Evolutionary conservation across 2,888 invertebrate genomes (phyloP).

Genomic region (Drosophila birchii): DNA sequence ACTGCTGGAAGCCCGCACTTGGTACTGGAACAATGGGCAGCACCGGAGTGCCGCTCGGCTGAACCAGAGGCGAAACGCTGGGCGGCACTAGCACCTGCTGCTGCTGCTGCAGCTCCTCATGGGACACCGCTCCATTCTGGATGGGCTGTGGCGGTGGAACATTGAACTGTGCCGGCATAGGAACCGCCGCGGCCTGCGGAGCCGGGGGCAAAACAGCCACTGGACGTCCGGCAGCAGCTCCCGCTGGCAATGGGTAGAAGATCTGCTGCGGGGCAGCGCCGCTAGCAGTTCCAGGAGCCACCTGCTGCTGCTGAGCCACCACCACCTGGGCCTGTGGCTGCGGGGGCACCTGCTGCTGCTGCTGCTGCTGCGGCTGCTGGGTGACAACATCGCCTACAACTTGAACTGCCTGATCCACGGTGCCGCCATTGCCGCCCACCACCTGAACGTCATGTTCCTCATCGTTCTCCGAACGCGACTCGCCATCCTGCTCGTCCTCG

Average conservation of each 20-base stretch:
- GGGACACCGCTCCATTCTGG: constrained; percentile 84
- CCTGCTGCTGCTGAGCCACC: constrained; percentile 62
- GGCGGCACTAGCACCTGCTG: constrained; percentile 83
- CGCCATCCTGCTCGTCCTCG: constrained; percentile 87
- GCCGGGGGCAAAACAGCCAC: constrained; percentile 79
- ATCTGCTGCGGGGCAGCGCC: constrained; percentile 75
- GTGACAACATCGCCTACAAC: constrained; percentile 56
- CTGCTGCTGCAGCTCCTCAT: constrained; percentile 82
- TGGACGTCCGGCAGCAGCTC: constrained; percentile 76
- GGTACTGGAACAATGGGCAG: constrained; percentile 69
- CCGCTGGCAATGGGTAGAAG: constrained; percentile 82
- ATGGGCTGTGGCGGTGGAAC: constrained; percentile 74
- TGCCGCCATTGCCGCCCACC: constrained; percentile 36
- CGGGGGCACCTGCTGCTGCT: constrained; percentile 58
- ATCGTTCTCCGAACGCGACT: constrained; percentile 84
- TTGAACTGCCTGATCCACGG: constrained; percentile 70
- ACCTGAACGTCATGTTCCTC: constrained; percentile 83
- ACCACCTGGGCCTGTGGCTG: constrained; percentile 68
- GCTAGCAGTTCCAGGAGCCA: constrained; percentile 59
- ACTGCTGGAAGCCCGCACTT: constrained; percentile 74
- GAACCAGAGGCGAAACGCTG: constrained; percentile 83
- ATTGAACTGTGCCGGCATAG: constrained; percentile 76
- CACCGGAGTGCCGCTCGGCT: constrained; percentile 60
- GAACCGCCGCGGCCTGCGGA: constrained; percentile 71
- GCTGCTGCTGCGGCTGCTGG: constrained; percentile 36